Evolutionary conservation across 2,113 vertebrate genomes (phyloP).

Genomic region (Maccullochella peelii): DNA sequence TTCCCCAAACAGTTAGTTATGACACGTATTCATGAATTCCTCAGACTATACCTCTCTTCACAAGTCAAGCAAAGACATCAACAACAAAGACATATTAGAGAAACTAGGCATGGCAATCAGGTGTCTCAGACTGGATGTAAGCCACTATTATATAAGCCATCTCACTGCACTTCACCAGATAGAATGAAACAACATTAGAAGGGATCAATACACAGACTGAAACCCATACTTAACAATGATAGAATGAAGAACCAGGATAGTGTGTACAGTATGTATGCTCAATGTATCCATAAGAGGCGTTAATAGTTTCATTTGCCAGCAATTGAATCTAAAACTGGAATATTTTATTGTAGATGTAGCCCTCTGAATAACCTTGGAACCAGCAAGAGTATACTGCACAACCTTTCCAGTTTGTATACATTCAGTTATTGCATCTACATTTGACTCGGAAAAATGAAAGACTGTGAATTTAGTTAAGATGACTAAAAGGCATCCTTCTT

Average conservation of each 20-base stretch:
- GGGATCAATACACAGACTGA: constrained; percentile 11
- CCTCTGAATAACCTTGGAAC: background rate
- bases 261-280: background rate
- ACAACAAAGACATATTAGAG: background rate
- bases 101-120: background rate
- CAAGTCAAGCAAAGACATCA: constrained; percentile 1
- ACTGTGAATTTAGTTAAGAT: background rate
- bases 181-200: constrained; percentile 2
- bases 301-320: background rate
- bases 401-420: background rate
- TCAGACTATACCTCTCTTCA: background rate
- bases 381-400: background rate
- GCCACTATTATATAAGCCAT: background rate
- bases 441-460: background rate
- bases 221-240: background rate
- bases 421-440: background rate
- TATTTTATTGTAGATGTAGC: background rate
- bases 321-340: background rate
- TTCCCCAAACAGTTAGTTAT: background rate
- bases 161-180: constrained; percentile 1
- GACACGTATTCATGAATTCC: background rate
- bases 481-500: background rate
- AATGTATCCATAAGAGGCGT: background rate
- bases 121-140: background rate
- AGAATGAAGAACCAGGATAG: background rate